Evolutionary conservation across 2,888 invertebrate genomes (phyloP).

Genomic region (Prostheceraeus crozeri): DNA sequence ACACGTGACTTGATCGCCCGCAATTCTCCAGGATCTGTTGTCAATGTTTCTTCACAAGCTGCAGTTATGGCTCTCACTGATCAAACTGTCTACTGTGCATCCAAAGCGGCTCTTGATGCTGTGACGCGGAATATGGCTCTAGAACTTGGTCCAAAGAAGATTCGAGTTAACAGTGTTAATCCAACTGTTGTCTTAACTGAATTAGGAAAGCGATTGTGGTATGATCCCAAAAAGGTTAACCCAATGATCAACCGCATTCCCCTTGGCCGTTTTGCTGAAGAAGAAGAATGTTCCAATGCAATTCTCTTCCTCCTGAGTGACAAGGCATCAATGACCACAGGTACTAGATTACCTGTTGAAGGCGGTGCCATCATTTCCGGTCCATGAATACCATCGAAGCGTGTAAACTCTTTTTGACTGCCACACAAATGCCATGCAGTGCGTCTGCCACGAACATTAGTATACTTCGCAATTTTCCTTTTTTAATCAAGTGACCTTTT

Average conservation of each 20-base stretch:
- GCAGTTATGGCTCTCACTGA: slow-evolving; percentile 65
- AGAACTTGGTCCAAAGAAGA: slow-evolving; percentile 75
- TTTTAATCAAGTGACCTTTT: too few relatives aligned
- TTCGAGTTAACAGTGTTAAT: slow-evolving; percentile 80
- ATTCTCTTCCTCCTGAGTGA: slow-evolving; percentile 74
- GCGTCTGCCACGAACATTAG: too few relatives aligned
- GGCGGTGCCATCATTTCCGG: too few relatives aligned
- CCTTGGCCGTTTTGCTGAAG: slow-evolving; percentile 67
- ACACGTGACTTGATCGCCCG: too few relatives aligned
- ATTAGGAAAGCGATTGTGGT: slow-evolving; percentile 72
- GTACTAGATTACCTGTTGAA: slow-evolving; percentile 71
- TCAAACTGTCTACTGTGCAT: slow-evolving; percentile 71
- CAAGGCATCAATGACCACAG: slow-evolving; percentile 72
- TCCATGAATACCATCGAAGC: too few relatives aligned
- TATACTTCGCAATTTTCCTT: too few relatives aligned
- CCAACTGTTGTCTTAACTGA: slow-evolving; percentile 89
- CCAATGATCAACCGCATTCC: slow-evolving; percentile 77
- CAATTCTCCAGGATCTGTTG: slow-evolving; percentile 80
- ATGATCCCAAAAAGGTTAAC: slow-evolving; percentile 67
- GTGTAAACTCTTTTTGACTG: too few relatives aligned
- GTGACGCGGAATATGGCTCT: slow-evolving; percentile 73
- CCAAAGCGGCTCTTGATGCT: slow-evolving; percentile 80
- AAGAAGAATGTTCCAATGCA: slow-evolving; percentile 71
- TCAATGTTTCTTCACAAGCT: slow-evolving; percentile 76
- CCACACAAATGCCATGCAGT: too few relatives aligned